Evolutionary conservation across 1,140 invertebrate genomes (phyloP).

Genomic region (Drosophila oshimai): DNA sequence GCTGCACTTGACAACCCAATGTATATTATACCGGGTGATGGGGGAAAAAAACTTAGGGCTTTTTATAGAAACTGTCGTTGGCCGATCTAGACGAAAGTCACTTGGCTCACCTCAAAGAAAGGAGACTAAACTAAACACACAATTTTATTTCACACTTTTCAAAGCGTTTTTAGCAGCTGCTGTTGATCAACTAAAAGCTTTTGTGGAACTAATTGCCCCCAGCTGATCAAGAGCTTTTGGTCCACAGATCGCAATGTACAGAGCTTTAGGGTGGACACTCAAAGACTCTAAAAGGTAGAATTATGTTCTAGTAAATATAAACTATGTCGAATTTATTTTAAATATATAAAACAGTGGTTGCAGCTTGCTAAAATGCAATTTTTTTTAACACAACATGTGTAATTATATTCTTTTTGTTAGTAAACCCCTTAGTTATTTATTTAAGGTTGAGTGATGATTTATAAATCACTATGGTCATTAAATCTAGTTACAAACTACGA

Average conservation of each 20-base stretch:
- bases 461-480: too few relatives aligned
- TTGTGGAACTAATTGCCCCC: not conserved
- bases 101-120: constrained; percentile 12
- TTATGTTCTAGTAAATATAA: not conserved
- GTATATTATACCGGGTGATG: not conserved
- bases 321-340: not conserved
- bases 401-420: too few relatives aligned
- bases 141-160: not conserved
- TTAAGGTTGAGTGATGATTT: too few relatives aligned
- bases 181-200: constrained; percentile 25
- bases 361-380: too few relatives aligned
- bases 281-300: not conserved
- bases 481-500: too few relatives aligned
- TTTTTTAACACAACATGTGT: too few relatives aligned
- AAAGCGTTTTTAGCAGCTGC: not conserved
- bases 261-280: not conserved
- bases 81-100: not conserved
- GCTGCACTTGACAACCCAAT: constrained; percentile 11
- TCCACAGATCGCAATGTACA: not conserved
- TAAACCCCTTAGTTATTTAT: too few relatives aligned
- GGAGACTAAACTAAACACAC: constrained; percentile 1
- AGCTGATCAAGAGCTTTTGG: constrained; percentile 32
- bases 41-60: not conserved
- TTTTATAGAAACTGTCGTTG: constrained; percentile 4
- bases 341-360: too few relatives aligned